Percentiles rank a stretch among this genome's conserved stretches.
These are phyloP conservation scores for Danio jaintianensis DNA, from an alignment of 2,797 vertebrate genomes.

Conservation along the genomic window DNA sequence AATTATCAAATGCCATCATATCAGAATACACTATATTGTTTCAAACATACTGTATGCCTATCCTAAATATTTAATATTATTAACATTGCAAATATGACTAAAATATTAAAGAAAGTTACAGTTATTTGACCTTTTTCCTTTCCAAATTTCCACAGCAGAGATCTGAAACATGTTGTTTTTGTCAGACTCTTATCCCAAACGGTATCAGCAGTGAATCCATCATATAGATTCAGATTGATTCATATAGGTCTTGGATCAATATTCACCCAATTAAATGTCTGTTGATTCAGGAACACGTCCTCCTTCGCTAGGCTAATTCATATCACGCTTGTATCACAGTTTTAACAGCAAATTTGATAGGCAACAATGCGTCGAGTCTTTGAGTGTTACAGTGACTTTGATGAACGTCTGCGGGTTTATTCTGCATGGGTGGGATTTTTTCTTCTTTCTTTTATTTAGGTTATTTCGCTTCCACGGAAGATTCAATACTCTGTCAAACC, in stretches of 20 bases:
- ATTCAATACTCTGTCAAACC: not conserved
- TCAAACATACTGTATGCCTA: too few species aligned
- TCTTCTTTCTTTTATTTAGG: not conserved
- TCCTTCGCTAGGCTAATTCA: not conserved
- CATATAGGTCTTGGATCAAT: not conserved
- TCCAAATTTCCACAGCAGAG: too few species aligned
- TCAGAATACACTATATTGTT: too few species aligned
- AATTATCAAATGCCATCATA: too few species aligned
- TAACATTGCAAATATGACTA: too few species aligned
- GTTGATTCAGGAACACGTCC: not conserved
- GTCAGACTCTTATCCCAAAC: not conserved
- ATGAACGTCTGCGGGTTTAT: not conserved
- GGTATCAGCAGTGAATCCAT: not conserved
- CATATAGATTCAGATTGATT: not conserved
- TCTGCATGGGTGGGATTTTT: not conserved
- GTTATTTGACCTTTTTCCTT: too few species aligned
- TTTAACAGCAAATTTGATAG: not conserved
- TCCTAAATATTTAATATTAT: too few species aligned
- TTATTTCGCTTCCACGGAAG: not conserved
- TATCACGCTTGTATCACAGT: not conserved
- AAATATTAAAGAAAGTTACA: too few species aligned
- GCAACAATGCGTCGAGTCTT: not conserved
- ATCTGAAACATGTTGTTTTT: not conserved
- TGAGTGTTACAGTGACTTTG: not conserved
- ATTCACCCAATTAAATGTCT: not conserved